Conservation (phyloP, 1,140 invertebrate species). For the Cydia strobilella region DNA sequence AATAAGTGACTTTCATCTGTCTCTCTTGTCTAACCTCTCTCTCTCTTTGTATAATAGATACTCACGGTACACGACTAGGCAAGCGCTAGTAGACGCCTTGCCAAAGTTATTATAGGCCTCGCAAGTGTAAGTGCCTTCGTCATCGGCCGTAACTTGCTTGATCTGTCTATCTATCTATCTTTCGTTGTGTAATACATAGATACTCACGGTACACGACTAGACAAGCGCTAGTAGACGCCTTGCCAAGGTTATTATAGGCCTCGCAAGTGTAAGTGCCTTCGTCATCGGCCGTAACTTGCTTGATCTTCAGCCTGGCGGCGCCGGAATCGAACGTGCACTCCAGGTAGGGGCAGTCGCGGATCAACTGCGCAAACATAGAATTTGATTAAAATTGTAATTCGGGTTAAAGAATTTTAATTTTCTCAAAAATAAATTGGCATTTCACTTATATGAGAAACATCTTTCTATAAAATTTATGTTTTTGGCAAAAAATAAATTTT, state of each 20-base stretch:
- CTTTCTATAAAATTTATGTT: too few relatives aligned
- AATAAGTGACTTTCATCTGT: slow-evolving; percentile 91
- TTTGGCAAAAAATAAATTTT: too few relatives aligned
- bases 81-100: slow-evolving; percentile 88
- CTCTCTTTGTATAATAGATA: slow-evolving; percentile 37
- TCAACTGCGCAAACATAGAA: slow-evolving; percentile 77
- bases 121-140: slow-evolving; percentile 94
- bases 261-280: slow-evolving; percentile 94
- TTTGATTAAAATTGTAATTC: too few relatives aligned
- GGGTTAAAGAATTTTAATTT: too few relatives aligned
- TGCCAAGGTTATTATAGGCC: slow-evolving; percentile 89
- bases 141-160: slow-evolving; percentile 89
- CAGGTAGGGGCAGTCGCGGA: slow-evolving; percentile 86
- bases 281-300: slow-evolving; percentile 90
- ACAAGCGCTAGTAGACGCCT: slow-evolving; percentile 88
- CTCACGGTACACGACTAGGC: slow-evolving; percentile 90
- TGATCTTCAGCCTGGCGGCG: slow-evolving; percentile 85
- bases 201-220: slow-evolving; percentile 89
- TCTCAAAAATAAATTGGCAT: too few relatives aligned
- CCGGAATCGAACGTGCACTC: slow-evolving; percentile 84
- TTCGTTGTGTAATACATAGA: slow-evolving; percentile 21
- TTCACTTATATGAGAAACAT: too few relatives aligned
- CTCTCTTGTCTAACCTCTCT: too few relatives aligned
- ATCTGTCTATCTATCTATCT: slow-evolving; percentile 74
- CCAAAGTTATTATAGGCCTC: slow-evolving; percentile 90